Conservation (phyloP, 1,140 invertebrate species). For the Apocrypta bakeri region DNA sequence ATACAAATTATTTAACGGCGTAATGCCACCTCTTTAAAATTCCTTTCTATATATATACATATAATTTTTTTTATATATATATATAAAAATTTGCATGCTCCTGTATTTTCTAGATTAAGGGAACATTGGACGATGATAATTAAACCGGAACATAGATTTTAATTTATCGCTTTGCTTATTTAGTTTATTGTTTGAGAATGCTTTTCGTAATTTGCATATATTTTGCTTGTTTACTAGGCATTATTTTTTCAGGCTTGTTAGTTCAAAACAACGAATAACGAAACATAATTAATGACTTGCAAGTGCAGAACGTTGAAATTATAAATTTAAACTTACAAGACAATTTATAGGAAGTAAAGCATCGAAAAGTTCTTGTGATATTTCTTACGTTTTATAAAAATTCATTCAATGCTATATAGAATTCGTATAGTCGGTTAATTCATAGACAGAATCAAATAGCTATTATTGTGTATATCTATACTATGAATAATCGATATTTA, state of each 20-base stretch:
- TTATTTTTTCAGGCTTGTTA: not conserved
- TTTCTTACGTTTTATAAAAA: constrained; percentile 32
- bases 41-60: constrained; percentile 52
- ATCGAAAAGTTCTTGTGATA: constrained; percentile 29
- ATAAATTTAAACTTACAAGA: constrained; percentile 19
- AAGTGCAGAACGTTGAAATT: not conserved
- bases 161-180: not conserved
- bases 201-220: constrained; percentile 14
- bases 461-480: not conserved
- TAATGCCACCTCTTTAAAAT: constrained; percentile 55
- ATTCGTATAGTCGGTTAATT: not conserved
- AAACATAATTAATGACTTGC: constrained; percentile 10
- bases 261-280: constrained; percentile 32
- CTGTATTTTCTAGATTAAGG: constrained; percentile 15
- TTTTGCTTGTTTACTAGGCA: not conserved
- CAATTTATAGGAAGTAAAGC: constrained; percentile 25
- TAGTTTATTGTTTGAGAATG: constrained; percentile 19
- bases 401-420: not conserved
- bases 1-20: constrained; percentile 64
- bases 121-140: constrained; percentile 20
- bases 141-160: not conserved
- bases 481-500: not conserved
- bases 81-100: constrained; percentile 37
- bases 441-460: not conserved
- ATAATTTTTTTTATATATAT: constrained; percentile 22